Evolutionary conservation across 2,888 invertebrate genomes (phyloP).

Genomic region (Hypomecis atomaria): DNA sequence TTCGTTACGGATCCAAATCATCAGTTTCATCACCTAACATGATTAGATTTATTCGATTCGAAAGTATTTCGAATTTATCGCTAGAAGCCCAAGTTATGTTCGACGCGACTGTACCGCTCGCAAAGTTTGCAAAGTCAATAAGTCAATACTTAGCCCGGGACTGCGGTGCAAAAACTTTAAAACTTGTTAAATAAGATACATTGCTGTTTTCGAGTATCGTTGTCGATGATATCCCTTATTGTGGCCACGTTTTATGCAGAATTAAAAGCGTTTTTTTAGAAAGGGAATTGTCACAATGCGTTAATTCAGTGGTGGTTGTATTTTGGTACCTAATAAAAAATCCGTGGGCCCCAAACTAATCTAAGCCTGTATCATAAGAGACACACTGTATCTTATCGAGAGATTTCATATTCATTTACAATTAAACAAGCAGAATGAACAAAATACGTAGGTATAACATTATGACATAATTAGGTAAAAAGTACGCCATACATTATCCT

Average conservation of each 20-base stretch:
- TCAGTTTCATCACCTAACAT: neutral
- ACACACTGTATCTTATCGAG: no score
- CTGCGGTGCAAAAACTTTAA: slow-evolving; percentile 51
- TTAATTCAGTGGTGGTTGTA: no score
- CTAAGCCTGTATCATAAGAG: no score
- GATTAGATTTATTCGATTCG: slow-evolving; percentile 5
- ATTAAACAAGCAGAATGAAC: no score
- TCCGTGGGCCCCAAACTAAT: no score
- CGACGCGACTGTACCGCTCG: slow-evolving; percentile 18
- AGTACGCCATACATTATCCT: no score
- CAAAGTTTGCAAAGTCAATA: slow-evolving; percentile 55
- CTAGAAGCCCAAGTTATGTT: slow-evolving; percentile 16
- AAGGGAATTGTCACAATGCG: no score
- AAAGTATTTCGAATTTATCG: slow-evolving; percentile 17
- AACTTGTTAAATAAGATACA: slow-evolving; percentile 62
- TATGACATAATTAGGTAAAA: no score
- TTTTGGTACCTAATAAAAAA: no score
- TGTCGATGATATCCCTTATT: slow-evolving; percentile 4
- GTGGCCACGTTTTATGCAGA: neutral
- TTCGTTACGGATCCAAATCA: neutral
- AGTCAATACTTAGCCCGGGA: slow-evolving; percentile 51
- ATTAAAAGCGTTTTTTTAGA: no score
- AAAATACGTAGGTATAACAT: no score
- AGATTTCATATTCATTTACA: no score
- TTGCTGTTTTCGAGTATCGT: slow-evolving; percentile 51